A percentile compares a stretch with the other conserved stretches of the same genome.
Evolutionary conservation across 2,797 vertebrate species (phyloP).

Genomic region (Holocentrus rufus): DNA sequence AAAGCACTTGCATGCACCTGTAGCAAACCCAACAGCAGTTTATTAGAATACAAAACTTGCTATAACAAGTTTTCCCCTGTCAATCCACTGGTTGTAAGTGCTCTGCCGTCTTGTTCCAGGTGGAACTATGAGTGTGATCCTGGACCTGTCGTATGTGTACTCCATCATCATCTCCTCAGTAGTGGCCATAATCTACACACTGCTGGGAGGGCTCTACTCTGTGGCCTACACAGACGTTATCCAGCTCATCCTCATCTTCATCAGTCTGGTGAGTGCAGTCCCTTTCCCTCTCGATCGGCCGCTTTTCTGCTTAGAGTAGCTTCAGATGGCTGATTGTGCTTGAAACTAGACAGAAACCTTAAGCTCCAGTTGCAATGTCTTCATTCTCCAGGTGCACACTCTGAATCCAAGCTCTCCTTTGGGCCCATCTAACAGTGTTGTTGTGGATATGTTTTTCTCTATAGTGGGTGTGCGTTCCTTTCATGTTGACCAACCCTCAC

Average conservation of each 20-base stretch:
- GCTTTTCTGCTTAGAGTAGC: no score
- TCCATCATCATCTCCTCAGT: constrained; percentile 84
- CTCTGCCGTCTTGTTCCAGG: constrained; percentile 75
- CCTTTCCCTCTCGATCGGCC: no score
- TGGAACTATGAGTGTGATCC: constrained; percentile 85
- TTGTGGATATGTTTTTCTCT: constrained; percentile 49
- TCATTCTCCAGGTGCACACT: constrained; percentile 12
- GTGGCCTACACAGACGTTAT: constrained; percentile 83
- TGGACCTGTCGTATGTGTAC: constrained; percentile 81
- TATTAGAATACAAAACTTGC: constrained; percentile 4
- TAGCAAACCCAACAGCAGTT: constrained; percentile 25
- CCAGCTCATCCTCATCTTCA: constrained; percentile 84
- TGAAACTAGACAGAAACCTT: neutral
- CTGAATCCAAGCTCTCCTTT: constrained; percentile 3
- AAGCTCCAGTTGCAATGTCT: constrained; percentile 3
- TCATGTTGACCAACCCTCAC: constrained; percentile 82
- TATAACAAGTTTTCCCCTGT: neutral
- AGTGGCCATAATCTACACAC: constrained; percentile 84
- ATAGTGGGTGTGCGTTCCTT: constrained; percentile 83
- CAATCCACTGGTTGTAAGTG: constrained; percentile 30
- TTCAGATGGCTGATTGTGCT: no score
- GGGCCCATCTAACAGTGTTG: constrained; percentile 22
- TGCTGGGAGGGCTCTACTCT: constrained; percentile 87
- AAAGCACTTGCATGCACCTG: constrained; percentile 59
- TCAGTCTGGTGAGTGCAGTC: constrained; percentile 81